Conservation (phyloP, 2,113 vertebrate species). For the Protobothrops flavoviridis region DNA sequence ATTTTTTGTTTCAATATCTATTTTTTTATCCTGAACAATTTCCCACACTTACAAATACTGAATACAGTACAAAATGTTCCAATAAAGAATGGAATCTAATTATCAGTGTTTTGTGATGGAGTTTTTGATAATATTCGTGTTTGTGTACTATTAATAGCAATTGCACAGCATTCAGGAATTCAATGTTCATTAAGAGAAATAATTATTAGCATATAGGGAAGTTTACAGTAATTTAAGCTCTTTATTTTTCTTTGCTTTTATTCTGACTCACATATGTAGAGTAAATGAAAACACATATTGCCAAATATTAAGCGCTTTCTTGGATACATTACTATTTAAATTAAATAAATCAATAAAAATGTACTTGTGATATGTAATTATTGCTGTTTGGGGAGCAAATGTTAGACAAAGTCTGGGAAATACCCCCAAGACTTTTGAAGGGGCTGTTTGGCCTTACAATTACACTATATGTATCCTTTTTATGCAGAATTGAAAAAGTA, state of each 20-base stretch:
- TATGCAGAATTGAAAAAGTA: neutral
- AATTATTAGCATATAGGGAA: neutral
- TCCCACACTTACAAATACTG: neutral
- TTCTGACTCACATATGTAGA: neutral
- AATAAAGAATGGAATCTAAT: neutral
- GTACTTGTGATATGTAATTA: neutral
- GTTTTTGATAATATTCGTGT: neutral
- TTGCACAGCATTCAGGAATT: neutral
- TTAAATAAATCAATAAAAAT: neutral
- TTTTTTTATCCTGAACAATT: neutral
- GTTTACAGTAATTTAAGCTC: neutral
- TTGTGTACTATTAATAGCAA: neutral
- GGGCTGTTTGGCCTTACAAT: neutral
- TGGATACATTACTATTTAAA: neutral
- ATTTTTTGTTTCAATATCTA: neutral
- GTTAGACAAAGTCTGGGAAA: neutral
- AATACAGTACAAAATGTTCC: neutral
- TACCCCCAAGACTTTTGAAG: neutral
- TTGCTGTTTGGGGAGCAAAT: neutral
- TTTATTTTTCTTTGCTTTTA: neutral
- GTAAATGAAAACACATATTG: neutral
- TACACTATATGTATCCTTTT: neutral
- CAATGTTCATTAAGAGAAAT: neutral
- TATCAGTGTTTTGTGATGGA: neutral
- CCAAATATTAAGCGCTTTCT: neutral